These are phyloP conservation scores for Nycticebus coucang DNA, from an alignment of 2,113 vertebrate species.

Conservation along the genomic window DNA sequence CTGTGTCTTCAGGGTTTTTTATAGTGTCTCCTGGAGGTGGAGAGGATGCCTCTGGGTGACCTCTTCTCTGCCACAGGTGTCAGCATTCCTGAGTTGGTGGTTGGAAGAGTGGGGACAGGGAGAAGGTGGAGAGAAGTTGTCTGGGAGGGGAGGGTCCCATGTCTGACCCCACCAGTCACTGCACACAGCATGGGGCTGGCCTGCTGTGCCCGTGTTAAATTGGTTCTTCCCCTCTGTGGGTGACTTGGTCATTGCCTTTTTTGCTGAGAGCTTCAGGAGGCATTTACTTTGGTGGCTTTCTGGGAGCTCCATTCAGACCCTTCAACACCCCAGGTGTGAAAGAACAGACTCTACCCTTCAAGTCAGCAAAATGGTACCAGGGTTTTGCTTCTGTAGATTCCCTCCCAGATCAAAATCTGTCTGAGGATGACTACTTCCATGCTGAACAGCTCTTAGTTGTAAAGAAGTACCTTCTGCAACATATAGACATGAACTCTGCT, in stretches of 20 bases:
- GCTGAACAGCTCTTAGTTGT: neutral
- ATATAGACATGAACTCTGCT: rapidly evolving
- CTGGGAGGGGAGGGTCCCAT: rapidly evolving
- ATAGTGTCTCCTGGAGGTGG: neutral
- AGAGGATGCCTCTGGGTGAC: rapidly evolving
- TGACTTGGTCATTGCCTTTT: neutral
- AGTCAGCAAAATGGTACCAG: rapidly evolving
- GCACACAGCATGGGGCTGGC: rapidly evolving
- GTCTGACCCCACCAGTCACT: rapidly evolving
- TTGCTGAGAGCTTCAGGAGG: neutral
- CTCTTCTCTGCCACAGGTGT: neutral
- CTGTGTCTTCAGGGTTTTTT: neutral
- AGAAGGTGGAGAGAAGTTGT: no score
- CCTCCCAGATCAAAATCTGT: rapidly evolving
- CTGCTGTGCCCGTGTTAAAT: rapidly evolving
- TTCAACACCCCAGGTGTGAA: rapidly evolving
- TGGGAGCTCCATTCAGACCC: neutral
- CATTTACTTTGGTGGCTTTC: neutral
- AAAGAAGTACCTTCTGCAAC: neutral
- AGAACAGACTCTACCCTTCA: neutral
- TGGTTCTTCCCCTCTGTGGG: neutral
- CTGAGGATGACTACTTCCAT: rapidly evolving
- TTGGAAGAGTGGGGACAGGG: neutral
- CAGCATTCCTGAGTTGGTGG: neutral
- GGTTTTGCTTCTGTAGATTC: no score